Evolutionary conservation across 2,113 vertebrate species (phyloP), one percentile per base, ranked within the genome.

Genomic region (Pseudopodoces humilis): DNA sequence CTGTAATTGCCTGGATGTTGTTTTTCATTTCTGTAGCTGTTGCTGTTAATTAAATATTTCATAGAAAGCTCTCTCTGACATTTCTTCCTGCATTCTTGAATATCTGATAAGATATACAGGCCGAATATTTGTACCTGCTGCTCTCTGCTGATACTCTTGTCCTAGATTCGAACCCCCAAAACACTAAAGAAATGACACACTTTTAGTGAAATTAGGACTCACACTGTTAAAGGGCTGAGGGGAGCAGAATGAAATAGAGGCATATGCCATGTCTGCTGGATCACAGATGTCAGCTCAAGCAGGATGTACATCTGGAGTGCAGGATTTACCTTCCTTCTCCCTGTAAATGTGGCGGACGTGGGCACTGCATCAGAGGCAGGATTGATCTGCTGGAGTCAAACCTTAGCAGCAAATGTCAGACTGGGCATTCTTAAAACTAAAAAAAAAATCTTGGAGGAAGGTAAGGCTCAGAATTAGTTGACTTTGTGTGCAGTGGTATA

Each of bases 161-260:
- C 97, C 97, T 97, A 98, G 97, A 98, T 99, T 98, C 97, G 96
- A 98, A 98, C 97, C 98, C 97, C 98, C 98, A 98, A 98, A 98
- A 98, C 98, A 98, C 98, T 98, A 91, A 99, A 99, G 98, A 99
- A 98, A 98, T 99, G 99, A 98, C 98, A 99, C 92, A 98, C 98
- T 99, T 99, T 98, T 97, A 97, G 98, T 72, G 93, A 98, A 98
- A 99, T 98, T 97, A 98, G 98, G 98, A 98, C 97, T 97, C 98
- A 95, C 97, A 93, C 97, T 98, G 98, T 98, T 98, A 97, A 91
- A 96, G 97, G 97, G 97, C 97, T 86, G 86, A 88, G 89, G 91
- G 80, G 91, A 72, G 49, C 87, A 83, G 83, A 90, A 93, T 91
- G 95, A 95, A 96, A 96, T 65, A 94, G 96, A 96, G 92, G 93